A percentile compares a stretch with the other conserved stretches of the same genome.
These are phyloP conservation scores for Caenorhabditis panamensis DNA, from an alignment of 2,888 invertebrate genomes.

Conservation along the genomic window DNA sequence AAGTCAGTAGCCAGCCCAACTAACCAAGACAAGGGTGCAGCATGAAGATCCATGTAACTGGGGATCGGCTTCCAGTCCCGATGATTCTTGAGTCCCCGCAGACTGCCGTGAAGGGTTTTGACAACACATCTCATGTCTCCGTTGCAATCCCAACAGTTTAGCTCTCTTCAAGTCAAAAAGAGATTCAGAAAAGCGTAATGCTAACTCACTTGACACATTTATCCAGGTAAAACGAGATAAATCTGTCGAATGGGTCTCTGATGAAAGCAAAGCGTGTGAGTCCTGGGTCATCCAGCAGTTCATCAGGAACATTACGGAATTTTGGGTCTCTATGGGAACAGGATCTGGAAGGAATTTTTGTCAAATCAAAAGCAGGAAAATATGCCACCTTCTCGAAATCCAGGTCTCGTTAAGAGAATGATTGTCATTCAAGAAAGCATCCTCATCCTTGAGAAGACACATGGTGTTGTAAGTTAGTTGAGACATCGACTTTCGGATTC, in stretches of 20 bases:
- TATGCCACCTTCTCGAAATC: constrained; percentile 14
- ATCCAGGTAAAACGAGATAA: constrained; percentile 45
- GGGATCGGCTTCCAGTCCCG: constrained; percentile 30
- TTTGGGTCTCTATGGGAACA: constrained; percentile 13
- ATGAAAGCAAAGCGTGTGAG: constrained; percentile 41
- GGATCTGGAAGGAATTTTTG: constrained; percentile 15
- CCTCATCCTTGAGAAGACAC: constrained; percentile 40
- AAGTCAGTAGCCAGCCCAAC: not conserved
- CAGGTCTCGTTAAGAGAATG: constrained; percentile 52
- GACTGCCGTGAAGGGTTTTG: constrained; percentile 5
- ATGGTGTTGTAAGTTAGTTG: constrained; percentile 43
- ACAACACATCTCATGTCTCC: constrained; percentile 39
- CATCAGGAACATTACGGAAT: constrained; percentile 11
- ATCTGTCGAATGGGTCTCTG: constrained; percentile 46
- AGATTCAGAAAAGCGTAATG: not conserved
- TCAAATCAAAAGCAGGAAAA: not conserved
- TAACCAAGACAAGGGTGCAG: constrained; percentile 44
- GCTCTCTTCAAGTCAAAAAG: constrained; percentile 13
- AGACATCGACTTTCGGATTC: constrained; percentile 46
- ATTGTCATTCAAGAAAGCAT: constrained; percentile 21
- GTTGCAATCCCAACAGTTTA: constrained; percentile 30
- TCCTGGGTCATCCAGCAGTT: constrained; percentile 5
- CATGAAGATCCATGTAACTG: constrained; percentile 33
- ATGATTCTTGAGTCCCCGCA: constrained; percentile 31
- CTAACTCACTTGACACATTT: constrained; percentile 40